Evolutionary conservation across 2,113 vertebrate genomes (phyloP).

Genomic region (Noturus placidus): DNA sequence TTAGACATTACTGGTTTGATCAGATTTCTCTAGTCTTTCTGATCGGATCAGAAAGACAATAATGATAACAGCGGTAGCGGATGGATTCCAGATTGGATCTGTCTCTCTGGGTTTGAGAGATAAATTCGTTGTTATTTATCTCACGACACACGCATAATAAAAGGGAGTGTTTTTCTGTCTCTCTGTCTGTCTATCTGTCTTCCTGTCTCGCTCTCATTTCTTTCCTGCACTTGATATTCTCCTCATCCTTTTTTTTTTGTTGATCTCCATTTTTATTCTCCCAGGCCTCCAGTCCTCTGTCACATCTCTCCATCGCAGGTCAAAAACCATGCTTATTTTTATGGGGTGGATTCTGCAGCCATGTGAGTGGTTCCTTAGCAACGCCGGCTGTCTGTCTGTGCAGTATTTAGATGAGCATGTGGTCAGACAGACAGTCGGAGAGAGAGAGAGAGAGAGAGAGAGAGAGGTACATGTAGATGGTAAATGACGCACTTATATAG

Average conservation of each 20-base stretch:
- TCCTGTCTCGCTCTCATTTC: not conserved
- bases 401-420: slow-evolving; percentile 35
- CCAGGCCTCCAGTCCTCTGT: not conserved
- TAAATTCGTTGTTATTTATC: not conserved
- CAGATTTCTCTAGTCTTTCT: not conserved
- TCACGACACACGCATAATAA: not conserved
- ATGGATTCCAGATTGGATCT: too few relatives aligned
- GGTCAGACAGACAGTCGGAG: slow-evolving; percentile 2
- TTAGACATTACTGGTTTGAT: not conserved
- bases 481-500: too few relatives aligned
- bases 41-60: not conserved
- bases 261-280: not conserved
- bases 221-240: not conserved
- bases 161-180: not conserved
- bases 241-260: not conserved
- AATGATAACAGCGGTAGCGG: too few relatives aligned
- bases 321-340: slow-evolving; percentile 39
- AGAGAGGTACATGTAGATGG: too few relatives aligned
- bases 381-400: slow-evolving; percentile 34
- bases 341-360: slow-evolving; percentile 20
- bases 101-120: too few relatives aligned
- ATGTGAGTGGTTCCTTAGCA: slow-evolving; percentile 49
- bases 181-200: not conserved
- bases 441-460: slow-evolving; percentile 2
- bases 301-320: slow-evolving; percentile 12